phyloP scores from a whole-genome alignment of 2,888 invertebrate genomes.

The Microctonus hyperodae region DNA sequence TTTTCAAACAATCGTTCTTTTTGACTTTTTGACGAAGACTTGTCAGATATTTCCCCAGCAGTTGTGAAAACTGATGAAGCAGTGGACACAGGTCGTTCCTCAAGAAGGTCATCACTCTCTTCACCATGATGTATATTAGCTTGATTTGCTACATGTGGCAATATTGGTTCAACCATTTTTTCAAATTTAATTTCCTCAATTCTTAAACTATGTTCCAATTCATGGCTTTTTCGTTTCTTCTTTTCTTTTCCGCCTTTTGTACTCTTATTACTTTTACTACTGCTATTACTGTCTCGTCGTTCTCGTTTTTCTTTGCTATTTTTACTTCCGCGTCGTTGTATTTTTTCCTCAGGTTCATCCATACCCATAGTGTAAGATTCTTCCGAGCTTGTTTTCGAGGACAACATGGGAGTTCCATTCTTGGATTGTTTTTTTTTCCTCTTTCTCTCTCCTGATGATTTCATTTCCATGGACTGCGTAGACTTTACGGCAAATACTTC shows the following conservation, averaged over 20 bases:
- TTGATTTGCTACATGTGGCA: constrained; percentile 9
- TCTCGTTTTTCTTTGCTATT: constrained; percentile 25
- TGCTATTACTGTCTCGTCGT: constrained; percentile 33
- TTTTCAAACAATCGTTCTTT: constrained; percentile 49
- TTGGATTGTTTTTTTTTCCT: constrained; percentile 45
- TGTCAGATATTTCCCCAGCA: constrained; percentile 42
- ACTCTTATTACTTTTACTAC: constrained; percentile 29
- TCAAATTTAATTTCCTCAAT: constrained; percentile 34
- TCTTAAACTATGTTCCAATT: neutral
- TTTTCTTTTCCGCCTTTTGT: constrained; percentile 1
- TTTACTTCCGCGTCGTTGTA: constrained; percentile 34
- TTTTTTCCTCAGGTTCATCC: constrained; percentile 35
- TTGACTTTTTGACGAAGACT: constrained; percentile 42
- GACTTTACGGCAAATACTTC: constrained; percentile 52
- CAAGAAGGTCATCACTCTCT: constrained; percentile 27
- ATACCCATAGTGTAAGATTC: constrained; percentile 44
- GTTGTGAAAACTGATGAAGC: constrained; percentile 27
- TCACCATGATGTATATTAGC: constrained; percentile 24
- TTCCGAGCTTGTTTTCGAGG: constrained; percentile 45
- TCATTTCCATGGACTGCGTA: constrained; percentile 50
- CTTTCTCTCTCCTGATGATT: constrained; percentile 43
- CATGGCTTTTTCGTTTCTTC: constrained; percentile 17
- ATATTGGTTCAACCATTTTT: constrained; percentile 22
- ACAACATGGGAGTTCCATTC: constrained; percentile 34
- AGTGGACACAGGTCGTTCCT: constrained; percentile 29